Evolutionary conservation across 2,113 vertebrate genomes (phyloP).

Genomic region (Ctenodactylus gundi): DNA sequence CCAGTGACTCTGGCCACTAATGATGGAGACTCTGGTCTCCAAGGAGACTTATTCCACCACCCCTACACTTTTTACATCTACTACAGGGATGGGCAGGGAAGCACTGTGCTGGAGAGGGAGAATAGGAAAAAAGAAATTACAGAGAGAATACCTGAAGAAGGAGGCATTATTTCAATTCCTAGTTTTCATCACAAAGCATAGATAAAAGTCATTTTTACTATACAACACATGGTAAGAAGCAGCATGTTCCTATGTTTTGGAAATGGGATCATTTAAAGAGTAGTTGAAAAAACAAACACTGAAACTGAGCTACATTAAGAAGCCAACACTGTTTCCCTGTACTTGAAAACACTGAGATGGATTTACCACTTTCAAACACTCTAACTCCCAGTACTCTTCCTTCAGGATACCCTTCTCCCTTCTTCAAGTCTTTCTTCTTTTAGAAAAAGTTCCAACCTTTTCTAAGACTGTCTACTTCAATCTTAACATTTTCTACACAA

Average conservation of each 20-base stretch:
- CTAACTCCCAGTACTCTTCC: background rate
- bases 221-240: background rate
- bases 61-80: background rate
- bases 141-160: background rate
- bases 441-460: constrained; percentile 29
- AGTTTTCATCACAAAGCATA: background rate
- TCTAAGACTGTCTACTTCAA: constrained; percentile 29
- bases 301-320: background rate
- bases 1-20: background rate
- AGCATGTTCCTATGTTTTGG: background rate
- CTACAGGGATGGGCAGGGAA: background rate
- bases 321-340: background rate
- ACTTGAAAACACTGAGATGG: constrained; percentile 11
- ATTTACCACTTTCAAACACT: background rate
- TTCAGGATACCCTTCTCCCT: background rate
- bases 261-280: background rate
- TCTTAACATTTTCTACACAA: constrained; percentile 10
- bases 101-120: background rate
- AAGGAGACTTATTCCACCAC: background rate
- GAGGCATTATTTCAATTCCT: constrained; percentile 4
- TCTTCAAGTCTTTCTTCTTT: constrained; percentile 12
- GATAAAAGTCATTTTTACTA: background rate
- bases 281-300: background rate
- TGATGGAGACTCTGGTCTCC: background rate
- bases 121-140: background rate